Evolutionary conservation across 2,888 invertebrate genomes (phyloP).

Genomic region (Polyommatus icarus): DNA sequence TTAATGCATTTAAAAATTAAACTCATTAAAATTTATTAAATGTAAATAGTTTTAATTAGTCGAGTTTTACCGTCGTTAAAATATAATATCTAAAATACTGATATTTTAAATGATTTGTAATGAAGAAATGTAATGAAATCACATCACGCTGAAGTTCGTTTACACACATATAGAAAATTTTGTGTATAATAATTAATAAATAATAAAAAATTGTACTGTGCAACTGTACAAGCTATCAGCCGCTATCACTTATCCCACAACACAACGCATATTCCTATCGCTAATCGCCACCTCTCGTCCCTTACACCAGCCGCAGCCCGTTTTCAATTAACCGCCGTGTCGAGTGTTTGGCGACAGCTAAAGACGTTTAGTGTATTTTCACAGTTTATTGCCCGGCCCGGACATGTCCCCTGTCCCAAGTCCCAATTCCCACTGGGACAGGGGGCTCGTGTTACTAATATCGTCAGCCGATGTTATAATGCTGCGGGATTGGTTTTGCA

Average conservation of each 20-base stretch:
- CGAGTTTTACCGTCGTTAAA: too few species aligned
- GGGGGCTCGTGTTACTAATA: slow-evolving; percentile 39
- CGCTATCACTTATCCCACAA: neutral
- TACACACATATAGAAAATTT: too few species aligned
- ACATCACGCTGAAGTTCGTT: too few species aligned
- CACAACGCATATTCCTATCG: neutral
- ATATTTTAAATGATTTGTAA: too few species aligned
- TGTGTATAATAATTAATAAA: too few species aligned
- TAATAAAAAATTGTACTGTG: too few species aligned
- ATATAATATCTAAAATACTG: too few species aligned
- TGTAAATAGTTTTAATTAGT: too few species aligned
- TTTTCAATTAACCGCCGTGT: slow-evolving; percentile 73
- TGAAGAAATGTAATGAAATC: too few species aligned
- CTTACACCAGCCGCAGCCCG: slow-evolving; percentile 47
- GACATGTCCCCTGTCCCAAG: slow-evolving; percentile 39
- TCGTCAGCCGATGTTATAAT: slow-evolving; percentile 18
- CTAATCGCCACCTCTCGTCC: slow-evolving; percentile 33
- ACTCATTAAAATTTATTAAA: too few species aligned
- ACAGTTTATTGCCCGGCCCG: slow-evolving; percentile 43
- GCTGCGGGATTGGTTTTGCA: neutral
- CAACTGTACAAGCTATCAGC: neutral
- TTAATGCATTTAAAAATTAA: too few species aligned
- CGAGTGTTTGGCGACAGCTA: slow-evolving; percentile 50
- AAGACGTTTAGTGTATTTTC: slow-evolving; percentile 55
- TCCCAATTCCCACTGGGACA: slow-evolving; percentile 34